phyloP scores from a whole-genome alignment of 2,113 vertebrate species.

The Hydrochoerus hydrochaeris region DNA sequence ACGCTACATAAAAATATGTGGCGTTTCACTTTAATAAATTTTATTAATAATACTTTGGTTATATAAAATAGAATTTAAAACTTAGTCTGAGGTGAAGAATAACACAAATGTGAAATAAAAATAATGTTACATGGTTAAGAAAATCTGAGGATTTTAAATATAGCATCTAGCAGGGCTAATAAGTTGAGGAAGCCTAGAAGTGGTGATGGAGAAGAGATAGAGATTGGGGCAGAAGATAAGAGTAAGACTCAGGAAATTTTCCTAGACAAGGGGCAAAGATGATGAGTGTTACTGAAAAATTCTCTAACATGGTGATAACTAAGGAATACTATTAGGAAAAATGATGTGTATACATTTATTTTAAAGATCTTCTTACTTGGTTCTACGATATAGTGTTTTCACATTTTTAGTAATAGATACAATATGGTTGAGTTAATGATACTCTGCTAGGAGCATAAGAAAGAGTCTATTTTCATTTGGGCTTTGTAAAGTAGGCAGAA shows the following conservation, averaged over 20 bases:
- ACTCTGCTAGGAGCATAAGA: not conserved
- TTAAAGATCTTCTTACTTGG: not conserved
- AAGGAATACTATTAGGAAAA: not conserved
- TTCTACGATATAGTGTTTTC: not conserved
- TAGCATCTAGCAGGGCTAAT: not conserved
- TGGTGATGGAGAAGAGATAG: not conserved
- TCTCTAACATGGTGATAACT: not conserved
- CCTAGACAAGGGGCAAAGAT: not conserved
- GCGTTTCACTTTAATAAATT: not conserved
- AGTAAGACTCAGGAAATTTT: not conserved
- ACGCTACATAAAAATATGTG: not conserved
- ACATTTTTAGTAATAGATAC: not conserved
- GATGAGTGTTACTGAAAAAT: not conserved
- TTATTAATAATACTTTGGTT: not conserved
- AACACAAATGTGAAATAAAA: constrained; percentile 21
- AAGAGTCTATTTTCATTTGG: not conserved
- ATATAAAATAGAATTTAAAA: constrained; percentile 7
- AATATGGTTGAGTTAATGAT: not conserved
- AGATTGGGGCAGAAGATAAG: not conserved
- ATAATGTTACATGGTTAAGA: not conserved
- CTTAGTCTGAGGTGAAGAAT: not conserved
- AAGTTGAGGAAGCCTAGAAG: not conserved
- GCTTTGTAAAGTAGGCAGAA: not conserved
- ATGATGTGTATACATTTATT: not conserved
- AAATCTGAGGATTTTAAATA: not conserved